These are phyloP conservation scores for Mactromeris polynyma DNA, from an alignment of 2,888 invertebrate genomes.

Conservation along the genomic window DNA sequence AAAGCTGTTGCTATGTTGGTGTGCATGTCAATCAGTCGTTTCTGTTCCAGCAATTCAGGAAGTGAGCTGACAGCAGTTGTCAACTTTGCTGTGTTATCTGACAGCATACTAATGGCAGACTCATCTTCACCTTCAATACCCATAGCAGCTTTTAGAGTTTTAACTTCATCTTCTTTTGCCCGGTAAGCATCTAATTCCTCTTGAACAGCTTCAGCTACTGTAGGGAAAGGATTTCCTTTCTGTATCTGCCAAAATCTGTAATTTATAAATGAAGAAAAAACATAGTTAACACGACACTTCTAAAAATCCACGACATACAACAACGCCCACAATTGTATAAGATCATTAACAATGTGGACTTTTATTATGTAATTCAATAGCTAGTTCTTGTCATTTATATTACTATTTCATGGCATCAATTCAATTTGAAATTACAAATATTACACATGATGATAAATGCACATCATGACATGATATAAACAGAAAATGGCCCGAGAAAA, in stretches of 20 bases:
- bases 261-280: not conserved
- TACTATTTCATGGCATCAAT: no score
- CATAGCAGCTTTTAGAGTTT: slow-evolving; percentile 97
- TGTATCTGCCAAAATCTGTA: slow-evolving; percentile 95
- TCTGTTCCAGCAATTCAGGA: slow-evolving; percentile 98
- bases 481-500: no score
- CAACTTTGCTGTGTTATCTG: slow-evolving; percentile 90
- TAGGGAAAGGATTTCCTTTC: slow-evolving; percentile 92
- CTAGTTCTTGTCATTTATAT: no score
- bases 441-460: no score
- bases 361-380: no score
- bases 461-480: no score
- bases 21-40: slow-evolving; percentile 99
- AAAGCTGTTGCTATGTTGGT: slow-evolving; percentile 97
- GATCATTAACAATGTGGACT: no score
- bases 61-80: slow-evolving; percentile 97
- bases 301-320: no score
- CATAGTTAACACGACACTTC: no score
- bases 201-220: slow-evolving; percentile 99
- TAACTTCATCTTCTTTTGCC: slow-evolving; percentile 98
- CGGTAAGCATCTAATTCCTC: slow-evolving; percentile 98
- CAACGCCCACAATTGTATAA: no score
- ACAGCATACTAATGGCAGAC: slow-evolving; percentile 91
- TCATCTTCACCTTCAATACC: slow-evolving; percentile 96
- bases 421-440: no score